Evolutionary conservation across 2,888 invertebrate genomes (phyloP).

Genomic region (Onchidella celtica): DNA sequence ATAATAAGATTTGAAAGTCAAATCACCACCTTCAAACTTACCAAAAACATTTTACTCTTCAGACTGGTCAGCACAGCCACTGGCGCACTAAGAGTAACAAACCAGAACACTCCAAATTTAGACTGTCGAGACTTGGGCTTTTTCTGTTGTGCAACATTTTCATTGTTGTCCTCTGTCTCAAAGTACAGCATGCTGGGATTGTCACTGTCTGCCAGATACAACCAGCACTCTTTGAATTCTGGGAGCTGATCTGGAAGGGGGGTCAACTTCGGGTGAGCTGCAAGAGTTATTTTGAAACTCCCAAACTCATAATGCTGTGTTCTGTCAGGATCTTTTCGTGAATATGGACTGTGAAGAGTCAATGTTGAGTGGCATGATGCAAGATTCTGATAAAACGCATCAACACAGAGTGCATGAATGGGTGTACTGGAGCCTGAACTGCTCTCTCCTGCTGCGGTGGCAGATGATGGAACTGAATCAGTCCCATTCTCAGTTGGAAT

Average conservation of each 20-base stretch:
- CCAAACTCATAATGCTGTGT: slow-evolving; percentile 31
- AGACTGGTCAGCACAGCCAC: slow-evolving; percentile 59
- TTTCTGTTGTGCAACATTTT: slow-evolving; percentile 36
- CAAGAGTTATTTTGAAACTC: slow-evolving; percentile 34
- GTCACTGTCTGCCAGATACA: slow-evolving; percentile 70
- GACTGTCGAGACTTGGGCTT: neutral
- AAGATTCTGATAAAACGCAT: slow-evolving; percentile 48
- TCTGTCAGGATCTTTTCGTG: slow-evolving; percentile 5
- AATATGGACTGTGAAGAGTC: slow-evolving; percentile 12
- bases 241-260: slow-evolving; percentile 56
- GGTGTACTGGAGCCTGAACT: slow-evolving; percentile 14
- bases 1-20: too few relatives aligned
- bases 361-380: slow-evolving; percentile 43
- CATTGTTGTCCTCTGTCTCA: slow-evolving; percentile 62
- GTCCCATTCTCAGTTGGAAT: neutral
- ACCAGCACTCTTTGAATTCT: slow-evolving; percentile 65
- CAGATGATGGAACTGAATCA: neutral
- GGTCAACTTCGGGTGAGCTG: slow-evolving; percentile 29
- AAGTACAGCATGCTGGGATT: slow-evolving; percentile 73
- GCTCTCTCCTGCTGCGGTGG: neutral
- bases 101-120: slow-evolving; percentile 61
- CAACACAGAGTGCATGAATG: slow-evolving; percentile 41
- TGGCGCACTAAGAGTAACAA: slow-evolving; percentile 56
- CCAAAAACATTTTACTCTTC: slow-evolving; percentile 58
- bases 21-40: slow-evolving; percentile 19